Percentiles rank a stretch among this genome's conserved stretches.
phyloP scores from a whole-genome alignment of 2,113 vertebrate species.

The Cyanoderma ruficeps region DNA sequence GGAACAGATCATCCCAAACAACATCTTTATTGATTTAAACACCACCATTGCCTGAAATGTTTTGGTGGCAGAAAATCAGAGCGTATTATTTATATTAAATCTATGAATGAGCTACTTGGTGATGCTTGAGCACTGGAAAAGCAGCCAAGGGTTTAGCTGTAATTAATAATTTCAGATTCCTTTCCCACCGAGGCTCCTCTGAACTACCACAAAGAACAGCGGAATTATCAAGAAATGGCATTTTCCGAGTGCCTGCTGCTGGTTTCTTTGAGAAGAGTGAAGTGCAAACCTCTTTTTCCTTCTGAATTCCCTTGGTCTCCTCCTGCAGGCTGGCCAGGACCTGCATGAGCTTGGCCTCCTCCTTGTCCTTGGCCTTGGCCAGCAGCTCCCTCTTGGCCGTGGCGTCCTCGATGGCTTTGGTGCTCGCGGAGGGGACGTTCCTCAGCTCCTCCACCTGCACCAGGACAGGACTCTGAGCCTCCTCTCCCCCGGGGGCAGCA shows the following conservation, averaged over 20 bases:
- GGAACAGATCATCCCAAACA: background rate
- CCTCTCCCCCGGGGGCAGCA: background rate
- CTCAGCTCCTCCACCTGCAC: slow-evolving; percentile 86
- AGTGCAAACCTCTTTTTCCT: slow-evolving; percentile 88
- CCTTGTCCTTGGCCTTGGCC: slow-evolving; percentile 82
- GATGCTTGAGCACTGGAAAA: background rate
- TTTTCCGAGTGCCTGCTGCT: background rate
- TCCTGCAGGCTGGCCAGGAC: slow-evolving; percentile 90
- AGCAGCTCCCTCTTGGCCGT: slow-evolving; percentile 78
- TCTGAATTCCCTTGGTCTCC: slow-evolving; percentile 88
- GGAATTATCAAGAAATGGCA: background rate
- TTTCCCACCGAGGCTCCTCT: background rate
- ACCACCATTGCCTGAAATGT: background rate
- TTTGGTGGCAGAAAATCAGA: background rate
- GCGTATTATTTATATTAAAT: background rate
- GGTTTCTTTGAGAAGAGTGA: rapidly evolving
- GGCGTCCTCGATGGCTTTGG: slow-evolving; percentile 82
- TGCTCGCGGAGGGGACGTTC: slow-evolving; percentile 75
- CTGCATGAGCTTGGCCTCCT: slow-evolving; percentile 84
- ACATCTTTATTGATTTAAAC: background rate
- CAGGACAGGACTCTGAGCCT: background rate
- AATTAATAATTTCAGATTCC: background rate
- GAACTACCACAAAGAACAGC: background rate
- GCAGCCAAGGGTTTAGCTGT: background rate
- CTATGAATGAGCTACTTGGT: background rate